These are phyloP conservation scores for Callionymus lyra DNA, from an alignment of 2,113 vertebrate species.

Conservation along the genomic window DNA sequence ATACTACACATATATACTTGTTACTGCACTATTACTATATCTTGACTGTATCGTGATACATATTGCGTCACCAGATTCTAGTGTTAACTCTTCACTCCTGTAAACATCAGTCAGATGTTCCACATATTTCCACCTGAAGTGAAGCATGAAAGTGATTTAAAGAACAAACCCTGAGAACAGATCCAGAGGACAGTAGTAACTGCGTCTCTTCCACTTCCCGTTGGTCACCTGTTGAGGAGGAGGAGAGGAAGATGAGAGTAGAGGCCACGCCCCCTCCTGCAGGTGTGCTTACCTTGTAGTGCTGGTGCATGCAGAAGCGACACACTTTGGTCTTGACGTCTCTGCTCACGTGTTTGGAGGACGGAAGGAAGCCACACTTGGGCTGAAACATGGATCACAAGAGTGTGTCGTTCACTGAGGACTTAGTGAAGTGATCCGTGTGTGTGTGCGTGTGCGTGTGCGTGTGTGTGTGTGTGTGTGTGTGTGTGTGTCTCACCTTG, in stretches of 20 bases:
- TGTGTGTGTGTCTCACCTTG: slow-evolving; percentile 70
- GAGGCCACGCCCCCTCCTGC: not conserved
- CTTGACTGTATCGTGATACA: too few species aligned
- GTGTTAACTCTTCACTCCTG: too few species aligned
- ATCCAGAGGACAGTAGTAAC: slow-evolving; percentile 91
- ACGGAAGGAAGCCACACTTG: slow-evolving; percentile 95
- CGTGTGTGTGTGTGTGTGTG: slow-evolving; percentile 53
- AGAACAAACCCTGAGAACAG: slow-evolving; percentile 92
- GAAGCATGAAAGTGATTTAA: not conserved
- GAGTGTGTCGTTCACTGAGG: not conserved
- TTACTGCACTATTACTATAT: too few species aligned
- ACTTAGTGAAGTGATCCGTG: too few species aligned
- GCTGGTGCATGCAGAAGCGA: slow-evolving; percentile 91
- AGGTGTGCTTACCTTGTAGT: slow-evolving; percentile 44
- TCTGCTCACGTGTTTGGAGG: slow-evolving; percentile 80
- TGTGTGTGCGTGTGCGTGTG: slow-evolving; percentile 27
- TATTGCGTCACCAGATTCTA: too few species aligned
- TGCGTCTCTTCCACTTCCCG: slow-evolving; percentile 90
- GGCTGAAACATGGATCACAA: slow-evolving; percentile 67
- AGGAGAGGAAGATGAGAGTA: not conserved
- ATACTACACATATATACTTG: too few species aligned
- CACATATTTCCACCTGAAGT: too few species aligned
- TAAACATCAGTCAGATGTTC: not conserved
- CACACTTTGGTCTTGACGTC: slow-evolving; percentile 90
- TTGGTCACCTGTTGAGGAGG: slow-evolving; percentile 75